Percentiles rank a stretch among this genome's conserved stretches.
These are phyloP conservation scores for Diarsia rubi DNA, from an alignment of 2,888 invertebrate genomes.

Conservation along the genomic window DNA sequence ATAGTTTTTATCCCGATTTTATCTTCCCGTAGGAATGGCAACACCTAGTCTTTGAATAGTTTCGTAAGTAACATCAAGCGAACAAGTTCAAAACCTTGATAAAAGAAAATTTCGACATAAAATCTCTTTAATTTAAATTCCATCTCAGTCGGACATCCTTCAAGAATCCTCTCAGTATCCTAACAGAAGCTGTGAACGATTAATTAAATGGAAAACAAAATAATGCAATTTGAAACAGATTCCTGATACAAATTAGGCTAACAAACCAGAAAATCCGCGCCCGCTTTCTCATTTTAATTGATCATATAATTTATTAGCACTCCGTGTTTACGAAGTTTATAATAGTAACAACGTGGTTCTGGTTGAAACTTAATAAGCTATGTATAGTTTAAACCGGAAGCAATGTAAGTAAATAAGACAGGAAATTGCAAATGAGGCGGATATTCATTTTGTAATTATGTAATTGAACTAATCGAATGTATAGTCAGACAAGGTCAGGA, in stretches of 20 bases:
- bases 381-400: not conserved
- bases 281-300: conserved; percentile 76
- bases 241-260: conserved; percentile 73
- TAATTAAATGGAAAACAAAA: conserved; percentile 53
- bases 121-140: conserved; percentile 7
- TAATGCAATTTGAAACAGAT: conserved; percentile 66
- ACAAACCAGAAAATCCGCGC: conserved; percentile 71
- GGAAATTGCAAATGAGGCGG: not conserved
- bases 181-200: conserved; percentile 24
- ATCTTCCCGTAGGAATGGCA: no score
- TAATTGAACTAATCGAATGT: not conserved
- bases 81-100: not conserved
- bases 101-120: not conserved
- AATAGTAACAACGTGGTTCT: conserved; percentile 45
- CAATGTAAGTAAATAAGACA: conserved; percentile 11
- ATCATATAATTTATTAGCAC: conserved; percentile 73
- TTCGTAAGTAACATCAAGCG: not conserved
- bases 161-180: conserved; percentile 1
- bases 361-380: conserved; percentile 36
- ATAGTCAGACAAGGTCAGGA: no score
- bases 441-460: not conserved
- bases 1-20: no score
- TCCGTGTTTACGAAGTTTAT: conserved; percentile 63
- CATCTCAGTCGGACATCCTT: not conserved
- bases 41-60: no score